Percentiles rank a stretch among this genome's conserved stretches.
phyloP scores from a whole-genome alignment of 2,888 invertebrate species.

The Drosophila neoperkinsi region DNA sequence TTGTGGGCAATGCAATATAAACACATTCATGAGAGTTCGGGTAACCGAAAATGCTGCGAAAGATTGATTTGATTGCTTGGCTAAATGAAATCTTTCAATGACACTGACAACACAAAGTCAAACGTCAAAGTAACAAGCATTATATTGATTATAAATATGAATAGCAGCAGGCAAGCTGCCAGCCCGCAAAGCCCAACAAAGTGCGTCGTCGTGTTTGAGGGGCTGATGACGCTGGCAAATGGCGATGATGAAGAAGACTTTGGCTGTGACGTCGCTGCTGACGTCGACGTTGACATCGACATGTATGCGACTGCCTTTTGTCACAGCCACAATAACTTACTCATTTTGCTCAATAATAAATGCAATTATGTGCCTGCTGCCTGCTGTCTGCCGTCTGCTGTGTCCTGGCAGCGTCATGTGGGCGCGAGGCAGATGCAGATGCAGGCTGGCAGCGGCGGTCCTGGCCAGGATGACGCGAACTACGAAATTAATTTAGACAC shows the following conservation, averaged over 20 bases:
- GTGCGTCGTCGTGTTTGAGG: slow-evolving; percentile 48
- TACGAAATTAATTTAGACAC: slow-evolving; percentile 79
- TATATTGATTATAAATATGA: slow-evolving; percentile 79
- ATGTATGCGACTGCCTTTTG: slow-evolving; percentile 73
- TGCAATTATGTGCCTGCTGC: slow-evolving; percentile 77
- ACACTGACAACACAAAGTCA: slow-evolving; percentile 71
- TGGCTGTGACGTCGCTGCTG: slow-evolving; percentile 10
- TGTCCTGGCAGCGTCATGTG: slow-evolving; percentile 36
- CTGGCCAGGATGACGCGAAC: slow-evolving; percentile 53
- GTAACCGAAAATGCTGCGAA: neutral
- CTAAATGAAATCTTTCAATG: slow-evolving; percentile 60
- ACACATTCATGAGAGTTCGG: neutral
- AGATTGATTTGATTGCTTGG: slow-evolving; percentile 23
- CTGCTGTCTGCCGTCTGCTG: slow-evolving; percentile 17
- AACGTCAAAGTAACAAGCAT: slow-evolving; percentile 68
- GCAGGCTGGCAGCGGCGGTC: slow-evolving; percentile 24
- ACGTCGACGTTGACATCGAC: slow-evolving; percentile 41
- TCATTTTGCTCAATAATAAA: slow-evolving; percentile 83
- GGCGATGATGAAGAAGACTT: slow-evolving; percentile 29
- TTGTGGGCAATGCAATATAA: neutral
- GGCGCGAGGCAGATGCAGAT: slow-evolving; percentile 22
- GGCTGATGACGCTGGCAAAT: slow-evolving; percentile 16
- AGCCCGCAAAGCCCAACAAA: slow-evolving; percentile 58
- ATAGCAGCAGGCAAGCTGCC: slow-evolving; percentile 50
- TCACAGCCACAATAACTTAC: slow-evolving; percentile 77